These are phyloP conservation scores for Arnoldichthys spilopterus DNA, from an alignment of 2,797 vertebrate species.

Conservation along the genomic window DNA sequence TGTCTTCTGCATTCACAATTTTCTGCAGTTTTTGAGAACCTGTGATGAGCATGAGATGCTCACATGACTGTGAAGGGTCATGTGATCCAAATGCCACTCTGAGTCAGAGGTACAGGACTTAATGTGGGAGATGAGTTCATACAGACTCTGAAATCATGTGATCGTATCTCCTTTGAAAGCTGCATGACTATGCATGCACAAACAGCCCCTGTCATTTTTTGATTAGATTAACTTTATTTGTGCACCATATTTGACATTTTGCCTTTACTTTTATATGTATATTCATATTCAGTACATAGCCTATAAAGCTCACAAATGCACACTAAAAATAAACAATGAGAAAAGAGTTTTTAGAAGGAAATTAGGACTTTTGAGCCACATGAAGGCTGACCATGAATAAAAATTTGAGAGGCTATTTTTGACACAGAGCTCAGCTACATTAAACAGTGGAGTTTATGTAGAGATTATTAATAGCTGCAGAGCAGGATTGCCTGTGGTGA, in stretches of 20 bases:
- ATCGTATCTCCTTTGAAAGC: neutral
- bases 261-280: neutral
- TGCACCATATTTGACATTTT: neutral
- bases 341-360: neutral
- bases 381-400: constrained; percentile 33
- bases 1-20: neutral
- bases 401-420: constrained; percentile 45
- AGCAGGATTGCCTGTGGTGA: constrained; percentile 36
- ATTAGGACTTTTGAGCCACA: constrained; percentile 27
- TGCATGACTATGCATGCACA: constrained; percentile 15
- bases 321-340: neutral
- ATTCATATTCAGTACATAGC: neutral
- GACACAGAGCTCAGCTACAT: constrained; percentile 6
- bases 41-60: constrained; percentile 12
- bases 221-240: neutral
- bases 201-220: neutral
- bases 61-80: constrained; percentile 24
- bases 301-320: neutral
- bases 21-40: neutral
- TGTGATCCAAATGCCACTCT: constrained; percentile 18
- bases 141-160: neutral
- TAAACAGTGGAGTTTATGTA: constrained; percentile 37
- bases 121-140: neutral
- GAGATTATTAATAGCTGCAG: constrained; percentile 46
- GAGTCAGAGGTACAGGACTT: neutral